Evolutionary conservation across 1,140 invertebrate genomes (phyloP), one percentile per base, ranked within the genome.

Genomic region (Mactra quadrangularis): DNA sequence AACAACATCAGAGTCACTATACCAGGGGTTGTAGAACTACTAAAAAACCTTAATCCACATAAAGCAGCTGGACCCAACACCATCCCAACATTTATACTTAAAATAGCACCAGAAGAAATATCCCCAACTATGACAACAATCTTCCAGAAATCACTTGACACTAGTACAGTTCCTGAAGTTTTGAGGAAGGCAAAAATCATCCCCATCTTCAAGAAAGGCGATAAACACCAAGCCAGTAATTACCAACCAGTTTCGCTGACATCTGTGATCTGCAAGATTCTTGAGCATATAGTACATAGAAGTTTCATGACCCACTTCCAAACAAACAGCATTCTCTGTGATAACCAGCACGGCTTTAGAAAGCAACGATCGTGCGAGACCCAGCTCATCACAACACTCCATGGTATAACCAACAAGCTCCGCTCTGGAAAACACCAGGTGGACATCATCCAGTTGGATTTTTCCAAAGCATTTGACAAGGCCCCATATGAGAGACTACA

Each of bases 181-280:
- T 64, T 6, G 31, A 64, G 60, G 22, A 64, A 60, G 22, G 52
- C 84, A 50, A 76, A 76, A 45, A 53, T 85, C 22, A 41, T 70
- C 9, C 72, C 66, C n/a, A 62, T 77, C 9, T 83, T 74, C 38
- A 85, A 85, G n/a, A 83, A 85, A 68, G 84, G 84, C 6, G 68
- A 57, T 50, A 64, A 62, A 29, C 55, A 71, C 41, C 33, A 31
- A 22, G 59, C 79, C 13, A 19, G 15, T 2, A 85, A 85, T 35
- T 82, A 85, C 29, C 74, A 68, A 38, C 84, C 84, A 15, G 81
- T 85, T 9, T 78, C 78, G 0, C 57, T 85, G 13, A 85, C 84
- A 17, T 71, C 74, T n/a, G 22, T 83, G 2, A 31, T 31, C 15
- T 85, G 79, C 33, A 85, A 83, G 31, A 19, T 82, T 0, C 27